Percentiles rank a stretch among this genome's conserved stretches.
These are phyloP conservation scores for Epizoanthus ramosus DNA, from an alignment of 92 coral and sea anemone species.

Conservation along the genomic window DNA sequence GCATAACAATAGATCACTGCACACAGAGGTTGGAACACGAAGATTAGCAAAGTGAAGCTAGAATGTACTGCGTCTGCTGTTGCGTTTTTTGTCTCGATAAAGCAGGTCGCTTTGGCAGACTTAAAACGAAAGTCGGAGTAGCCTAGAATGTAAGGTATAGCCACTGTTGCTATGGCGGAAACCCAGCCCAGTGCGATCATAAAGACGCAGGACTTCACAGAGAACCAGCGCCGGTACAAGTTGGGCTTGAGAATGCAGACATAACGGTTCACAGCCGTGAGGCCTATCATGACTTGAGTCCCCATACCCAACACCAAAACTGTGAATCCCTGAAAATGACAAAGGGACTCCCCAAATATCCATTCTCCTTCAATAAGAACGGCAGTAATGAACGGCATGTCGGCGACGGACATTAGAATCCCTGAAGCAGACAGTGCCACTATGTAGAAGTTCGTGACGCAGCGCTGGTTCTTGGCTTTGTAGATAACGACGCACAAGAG, in stretches of 20 bases:
- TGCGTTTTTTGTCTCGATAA: conserved; percentile 1
- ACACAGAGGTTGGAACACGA: conserved; percentile 26
- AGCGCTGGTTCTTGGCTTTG: neutral
- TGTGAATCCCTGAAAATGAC: conserved; percentile 37
- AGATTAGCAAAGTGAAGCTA: conserved; percentile 9
- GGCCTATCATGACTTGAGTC: conserved; percentile 28
- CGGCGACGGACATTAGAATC: conserved; percentile 19
- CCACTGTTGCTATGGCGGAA: neutral
- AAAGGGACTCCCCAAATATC: conserved; percentile 25
- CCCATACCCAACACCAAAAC: conserved; percentile 18
- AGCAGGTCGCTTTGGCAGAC: conserved; percentile 16
- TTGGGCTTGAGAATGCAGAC: conserved; percentile 32
- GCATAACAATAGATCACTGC: conserved; percentile 17
- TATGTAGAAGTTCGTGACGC: conserved; percentile 28
- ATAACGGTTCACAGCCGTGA: conserved; percentile 35
- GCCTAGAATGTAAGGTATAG: conserved; percentile 7
- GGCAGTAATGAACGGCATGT: conserved; percentile 28
- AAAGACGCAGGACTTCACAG: neutral
- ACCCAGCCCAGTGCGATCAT: conserved; percentile 27
- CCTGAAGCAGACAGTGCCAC: conserved; percentile 26
- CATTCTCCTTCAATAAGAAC: conserved; percentile 24
- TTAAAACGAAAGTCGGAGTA: conserved; percentile 32
- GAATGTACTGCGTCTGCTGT: conserved; percentile 18
- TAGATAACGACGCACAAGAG: conserved; percentile 24
- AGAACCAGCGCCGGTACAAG: conserved; percentile 35